Conservation (phyloP, 2,888 invertebrate species). For the Lasioglossum zephyrum region DNA sequence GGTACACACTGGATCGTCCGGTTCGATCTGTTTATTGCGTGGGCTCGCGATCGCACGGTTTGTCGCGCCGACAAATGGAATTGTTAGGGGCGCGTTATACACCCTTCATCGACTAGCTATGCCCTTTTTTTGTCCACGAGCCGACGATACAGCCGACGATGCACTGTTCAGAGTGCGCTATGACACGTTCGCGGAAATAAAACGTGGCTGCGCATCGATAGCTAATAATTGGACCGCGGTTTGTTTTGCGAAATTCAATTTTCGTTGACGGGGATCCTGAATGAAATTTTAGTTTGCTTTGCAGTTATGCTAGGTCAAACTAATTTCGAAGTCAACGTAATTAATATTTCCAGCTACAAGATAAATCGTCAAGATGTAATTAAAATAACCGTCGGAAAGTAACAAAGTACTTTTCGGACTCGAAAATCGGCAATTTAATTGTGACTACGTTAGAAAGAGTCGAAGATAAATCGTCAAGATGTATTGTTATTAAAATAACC, state of each 20-base stretch:
- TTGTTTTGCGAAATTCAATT: neutral
- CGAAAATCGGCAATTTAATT: no score
- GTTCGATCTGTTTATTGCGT: constrained; percentile 76
- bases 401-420: neutral
- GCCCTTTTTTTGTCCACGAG: constrained; percentile 44
- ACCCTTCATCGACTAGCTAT: constrained; percentile 53
- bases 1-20: constrained; percentile 62
- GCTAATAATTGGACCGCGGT: neutral
- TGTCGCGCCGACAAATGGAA: constrained; percentile 77
- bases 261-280: neutral
- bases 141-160: constrained; percentile 45
- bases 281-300: neutral
- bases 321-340: neutral
- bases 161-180: constrained; percentile 31
- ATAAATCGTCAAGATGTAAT: neutral
- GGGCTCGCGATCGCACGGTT: constrained; percentile 69
- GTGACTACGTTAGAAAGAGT: no score
- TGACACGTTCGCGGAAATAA: constrained; percentile 2
- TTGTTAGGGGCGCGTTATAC: constrained; percentile 66
- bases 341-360: neutral
- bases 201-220: neutral
- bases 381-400: neutral
- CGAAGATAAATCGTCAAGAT: neutral
- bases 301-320: neutral
- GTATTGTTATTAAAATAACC: no score